A percentile compares a stretch with the other conserved stretches of the same genome.
Evolutionary conservation across 92 coral and sea anemone genomes (phyloP).

Genomic region (Meandrina meandrites): DNA sequence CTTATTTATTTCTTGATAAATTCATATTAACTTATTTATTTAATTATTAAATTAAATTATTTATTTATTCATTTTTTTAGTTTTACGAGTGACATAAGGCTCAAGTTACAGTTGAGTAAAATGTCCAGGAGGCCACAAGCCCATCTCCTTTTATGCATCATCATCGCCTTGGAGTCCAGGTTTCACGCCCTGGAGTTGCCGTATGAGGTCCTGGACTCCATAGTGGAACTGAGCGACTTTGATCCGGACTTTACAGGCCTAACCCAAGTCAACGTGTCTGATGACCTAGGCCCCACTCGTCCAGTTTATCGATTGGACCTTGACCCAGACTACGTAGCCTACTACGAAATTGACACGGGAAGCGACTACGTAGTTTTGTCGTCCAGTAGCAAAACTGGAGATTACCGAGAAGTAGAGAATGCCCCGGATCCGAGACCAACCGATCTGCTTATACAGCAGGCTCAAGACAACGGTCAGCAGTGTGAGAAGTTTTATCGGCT

Average conservation of each 20-base stretch:
- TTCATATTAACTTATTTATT: too few relatives aligned
- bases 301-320: conserved; percentile 54
- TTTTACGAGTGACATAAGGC: too few relatives aligned
- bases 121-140: background rate
- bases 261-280: conserved; percentile 10
- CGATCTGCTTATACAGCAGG: conserved; percentile 44
- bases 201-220: background rate
- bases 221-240: background rate
- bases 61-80: too few relatives aligned
- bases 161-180: background rate
- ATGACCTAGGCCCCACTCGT: conserved; percentile 27
- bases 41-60: too few relatives aligned
- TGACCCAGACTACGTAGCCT: too few relatives aligned
- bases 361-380: background rate
- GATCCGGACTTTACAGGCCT: conserved; percentile 15
- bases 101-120: too few relatives aligned
- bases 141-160: background rate
- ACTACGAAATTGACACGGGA: conserved; percentile 55
- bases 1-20: too few relatives aligned
- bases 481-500: conserved; percentile 59
- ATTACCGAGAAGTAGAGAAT: conserved; percentile 48
- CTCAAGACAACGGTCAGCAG: conserved; percentile 38
- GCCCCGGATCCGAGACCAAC: conserved; percentile 46
- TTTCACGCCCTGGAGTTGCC: background rate
- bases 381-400: conserved; percentile 17